These are phyloP conservation scores for Leguminivora glycinivorella DNA, from an alignment of 1,140 invertebrate genomes.

Conservation along the genomic window DNA sequence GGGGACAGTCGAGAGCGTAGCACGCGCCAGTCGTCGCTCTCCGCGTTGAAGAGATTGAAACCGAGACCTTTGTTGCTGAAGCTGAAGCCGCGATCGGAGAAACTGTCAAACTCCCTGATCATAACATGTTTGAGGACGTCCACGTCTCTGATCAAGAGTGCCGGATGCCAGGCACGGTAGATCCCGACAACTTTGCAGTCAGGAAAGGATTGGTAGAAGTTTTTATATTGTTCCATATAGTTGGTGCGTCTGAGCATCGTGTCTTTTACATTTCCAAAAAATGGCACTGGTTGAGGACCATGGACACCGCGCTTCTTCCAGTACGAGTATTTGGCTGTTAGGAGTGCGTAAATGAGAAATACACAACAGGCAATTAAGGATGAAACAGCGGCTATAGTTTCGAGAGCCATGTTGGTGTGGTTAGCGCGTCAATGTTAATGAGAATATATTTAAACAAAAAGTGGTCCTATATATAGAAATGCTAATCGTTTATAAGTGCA, in stretches of 20 bases:
- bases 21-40: conserved; percentile 74
- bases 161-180: conserved; percentile 52
- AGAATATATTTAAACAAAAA: background rate
- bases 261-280: conserved; percentile 10
- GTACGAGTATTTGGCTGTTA: background rate
- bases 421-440: background rate
- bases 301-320: conserved; percentile 5
- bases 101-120: conserved; percentile 78
- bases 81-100: conserved; percentile 63
- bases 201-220: conserved; percentile 13
- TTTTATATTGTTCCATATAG: background rate
- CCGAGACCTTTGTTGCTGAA: conserved; percentile 74
- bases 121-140: conserved; percentile 80
- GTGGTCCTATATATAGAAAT: background rate
- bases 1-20: conserved; percentile 76
- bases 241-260: background rate
- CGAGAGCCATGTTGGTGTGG: background rate
- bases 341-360: background rate
- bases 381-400: background rate
- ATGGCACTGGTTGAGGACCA: background rate
- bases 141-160: conserved; percentile 74
- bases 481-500: too few species aligned
- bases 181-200: conserved; percentile 34
- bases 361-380: background rate
- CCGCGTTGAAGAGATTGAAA: conserved; percentile 55